Evolutionary conservation across 2,113 vertebrate genomes (phyloP), one percentile per base, ranked within the genome.

Genomic region (Cricetomys ansorgei): DNA sequence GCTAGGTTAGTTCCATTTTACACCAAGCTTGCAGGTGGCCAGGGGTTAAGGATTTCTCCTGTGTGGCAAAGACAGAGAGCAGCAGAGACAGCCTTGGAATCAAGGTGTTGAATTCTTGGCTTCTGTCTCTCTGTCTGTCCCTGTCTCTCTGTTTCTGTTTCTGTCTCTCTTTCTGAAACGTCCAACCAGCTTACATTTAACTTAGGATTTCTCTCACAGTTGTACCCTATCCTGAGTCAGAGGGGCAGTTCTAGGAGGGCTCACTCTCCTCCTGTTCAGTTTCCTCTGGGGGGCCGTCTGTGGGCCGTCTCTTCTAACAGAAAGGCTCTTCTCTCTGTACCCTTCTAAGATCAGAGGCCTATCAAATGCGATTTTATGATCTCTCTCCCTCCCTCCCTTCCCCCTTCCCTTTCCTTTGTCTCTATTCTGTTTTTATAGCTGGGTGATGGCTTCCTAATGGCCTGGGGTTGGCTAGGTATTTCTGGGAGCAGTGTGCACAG

Each of bases 1-100:
- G 29, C 7, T 31, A 5, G 65, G 40, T 40, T 16, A 5, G 77
- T 62, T 86, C 21, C 37, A 15, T 16, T 67, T 86, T 80, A 57
- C 16, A 12, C 0, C 4, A 48, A 55, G 13, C 1, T 15, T 0
- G 6, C 21, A 40, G 53, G 29, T 11, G 80, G 16, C 4, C 0
- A 77, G 27, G 9, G 48, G 59, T 37, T 23, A 65, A 67, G 3
- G 62, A 21, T n/a, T 81, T 81, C 19, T 13, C 21, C 7, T 45
- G n/a, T 55, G 11, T 72, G 59, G 57, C 55, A 37, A 45, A 85
- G 21, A 57, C 31, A 92, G 34, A 8, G 73, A 64, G 21, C 40
- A 81, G 12, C 15, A 81, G 70, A 77, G 45, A 62, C 0, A 67
- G 45, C 12, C 23, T 55, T 88, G 67, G 59, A 92, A 81, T 72